Evolutionary conservation across 1,140 invertebrate genomes (phyloP).

Genomic region (Pteromalus puparum): DNA sequence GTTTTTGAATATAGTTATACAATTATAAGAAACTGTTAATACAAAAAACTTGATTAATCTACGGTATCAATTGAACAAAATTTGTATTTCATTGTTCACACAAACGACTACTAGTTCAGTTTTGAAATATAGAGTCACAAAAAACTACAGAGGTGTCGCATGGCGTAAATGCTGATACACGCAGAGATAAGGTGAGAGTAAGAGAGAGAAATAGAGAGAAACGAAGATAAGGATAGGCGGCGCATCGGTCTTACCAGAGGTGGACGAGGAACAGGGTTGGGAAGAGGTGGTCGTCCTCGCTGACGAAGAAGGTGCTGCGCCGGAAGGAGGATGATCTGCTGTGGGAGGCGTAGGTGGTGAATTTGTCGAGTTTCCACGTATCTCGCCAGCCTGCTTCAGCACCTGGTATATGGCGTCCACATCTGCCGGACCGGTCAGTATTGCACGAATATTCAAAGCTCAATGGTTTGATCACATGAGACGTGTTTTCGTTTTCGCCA

Average conservation of each 20-base stretch:
- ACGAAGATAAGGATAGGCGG: slow-evolving; percentile 24
- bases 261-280: slow-evolving; percentile 77
- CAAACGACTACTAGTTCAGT: no score
- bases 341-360: slow-evolving; percentile 75
- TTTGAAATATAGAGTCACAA: neutral
- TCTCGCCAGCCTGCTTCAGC: slow-evolving; percentile 93
- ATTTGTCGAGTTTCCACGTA: slow-evolving; percentile 76
- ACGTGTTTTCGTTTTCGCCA: slow-evolving; percentile 14
- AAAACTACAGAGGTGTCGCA: neutral
- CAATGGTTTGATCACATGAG: slow-evolving; percentile 43
- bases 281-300: slow-evolving; percentile 75
- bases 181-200: slow-evolving; percentile 37
- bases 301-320: slow-evolving; percentile 68
- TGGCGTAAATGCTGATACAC: slow-evolving; percentile 27
- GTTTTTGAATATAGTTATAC: no score
- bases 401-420: slow-evolving; percentile 95
- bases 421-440: slow-evolving; percentile 75
- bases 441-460: slow-evolving; percentile 60
- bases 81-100: no score
- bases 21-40: no score
- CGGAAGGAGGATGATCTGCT: slow-evolving; percentile 71
- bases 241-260: slow-evolving; percentile 78
- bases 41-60: no score
- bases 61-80: no score
- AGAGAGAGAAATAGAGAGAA: slow-evolving; percentile 22